Conservation (phyloP, 1,140 invertebrate genomes). For the Pinna nobilis region DNA sequence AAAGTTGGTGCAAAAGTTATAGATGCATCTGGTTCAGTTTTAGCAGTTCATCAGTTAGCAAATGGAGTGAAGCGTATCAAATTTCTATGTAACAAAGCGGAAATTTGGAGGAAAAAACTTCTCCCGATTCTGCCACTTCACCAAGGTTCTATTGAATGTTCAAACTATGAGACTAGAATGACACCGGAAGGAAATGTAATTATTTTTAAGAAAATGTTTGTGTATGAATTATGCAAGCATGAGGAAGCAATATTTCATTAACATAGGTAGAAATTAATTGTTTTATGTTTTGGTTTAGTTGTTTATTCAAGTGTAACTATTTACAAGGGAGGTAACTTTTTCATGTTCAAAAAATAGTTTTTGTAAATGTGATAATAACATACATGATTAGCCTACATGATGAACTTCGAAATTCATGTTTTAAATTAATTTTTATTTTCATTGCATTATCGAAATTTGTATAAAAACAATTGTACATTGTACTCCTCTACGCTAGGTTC, state of each 20-base stretch:
- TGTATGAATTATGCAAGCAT: conserved; percentile 25
- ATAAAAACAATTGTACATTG: background rate
- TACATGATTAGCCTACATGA: too few relatives aligned
- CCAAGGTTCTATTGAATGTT: conserved; percentile 32
- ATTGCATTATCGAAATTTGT: background rate
- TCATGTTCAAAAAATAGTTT: too few relatives aligned
- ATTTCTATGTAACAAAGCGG: conserved; percentile 32
- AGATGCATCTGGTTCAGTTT: conserved; percentile 16
- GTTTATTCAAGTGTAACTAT: too few relatives aligned
- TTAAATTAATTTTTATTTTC: background rate
- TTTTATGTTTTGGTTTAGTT: too few relatives aligned
- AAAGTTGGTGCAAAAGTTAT: conserved; percentile 33
- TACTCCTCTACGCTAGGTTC: background rate
- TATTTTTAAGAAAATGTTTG: conserved; percentile 23
- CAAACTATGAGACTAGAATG: conserved; percentile 25
- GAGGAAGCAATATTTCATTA: background rate
- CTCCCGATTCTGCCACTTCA: conserved; percentile 21
- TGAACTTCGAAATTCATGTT: background rate
- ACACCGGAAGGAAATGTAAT: conserved; percentile 20
- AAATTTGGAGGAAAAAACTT: conserved; percentile 19
- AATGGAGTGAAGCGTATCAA: conserved; percentile 29
- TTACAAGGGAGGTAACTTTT: too few relatives aligned
- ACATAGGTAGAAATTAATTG: too few relatives aligned
- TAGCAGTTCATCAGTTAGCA: conserved; percentile 35
- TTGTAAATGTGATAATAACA: too few relatives aligned